Conservation (phyloP, 1,140 invertebrate genomes). For the Lethrus apterus region DNA sequence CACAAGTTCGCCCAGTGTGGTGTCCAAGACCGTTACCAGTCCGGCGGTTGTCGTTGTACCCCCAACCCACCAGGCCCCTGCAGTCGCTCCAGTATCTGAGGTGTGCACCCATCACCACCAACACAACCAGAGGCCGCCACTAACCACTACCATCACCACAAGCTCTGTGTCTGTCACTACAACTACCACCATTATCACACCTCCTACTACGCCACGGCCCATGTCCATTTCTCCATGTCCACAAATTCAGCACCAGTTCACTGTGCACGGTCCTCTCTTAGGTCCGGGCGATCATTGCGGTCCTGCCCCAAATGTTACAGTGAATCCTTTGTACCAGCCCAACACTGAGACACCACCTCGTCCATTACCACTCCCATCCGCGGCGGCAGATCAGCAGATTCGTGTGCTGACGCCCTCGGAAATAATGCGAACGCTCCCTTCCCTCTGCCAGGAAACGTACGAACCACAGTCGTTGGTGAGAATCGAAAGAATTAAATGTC, state of each 20-base stretch:
- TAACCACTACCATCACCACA: slow-evolving; percentile 30
- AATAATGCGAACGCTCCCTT: slow-evolving; percentile 79
- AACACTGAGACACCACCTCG: slow-evolving; percentile 18
- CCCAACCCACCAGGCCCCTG: slow-evolving; percentile 15
- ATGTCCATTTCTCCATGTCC: too few relatives aligned
- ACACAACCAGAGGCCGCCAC: slow-evolving; percentile 36
- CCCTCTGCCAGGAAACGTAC: slow-evolving; percentile 63
- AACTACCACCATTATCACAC: slow-evolving; percentile 24
- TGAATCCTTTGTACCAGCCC: slow-evolving; percentile 45
- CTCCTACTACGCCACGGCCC: slow-evolving; percentile 23
- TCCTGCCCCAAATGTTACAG: slow-evolving; percentile 52
- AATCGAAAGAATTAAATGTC: too few relatives aligned
- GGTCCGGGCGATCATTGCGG: slow-evolving; percentile 36
- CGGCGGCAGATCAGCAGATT: slow-evolving; percentile 63
- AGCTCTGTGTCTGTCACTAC: slow-evolving; percentile 36
- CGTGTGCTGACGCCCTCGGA: slow-evolving; percentile 77
- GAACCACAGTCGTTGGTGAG: slow-evolving; percentile 54
- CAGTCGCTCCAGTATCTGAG: slow-evolving; percentile 28
- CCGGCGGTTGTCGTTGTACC: slow-evolving; percentile 18
- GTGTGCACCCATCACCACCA: slow-evolving; percentile 36
- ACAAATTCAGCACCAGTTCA: slow-evolving; percentile 40
- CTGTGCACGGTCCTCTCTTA: slow-evolving; percentile 33
- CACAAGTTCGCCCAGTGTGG: slow-evolving; percentile 16
- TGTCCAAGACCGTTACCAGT: slow-evolving; percentile 24
- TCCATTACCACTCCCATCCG: slow-evolving; percentile 26